A percentile compares a stretch with the other conserved stretches of the same genome.
Evolutionary conservation across 1,140 invertebrate genomes (phyloP).

Genomic region (Anastrepha ludens): DNA sequence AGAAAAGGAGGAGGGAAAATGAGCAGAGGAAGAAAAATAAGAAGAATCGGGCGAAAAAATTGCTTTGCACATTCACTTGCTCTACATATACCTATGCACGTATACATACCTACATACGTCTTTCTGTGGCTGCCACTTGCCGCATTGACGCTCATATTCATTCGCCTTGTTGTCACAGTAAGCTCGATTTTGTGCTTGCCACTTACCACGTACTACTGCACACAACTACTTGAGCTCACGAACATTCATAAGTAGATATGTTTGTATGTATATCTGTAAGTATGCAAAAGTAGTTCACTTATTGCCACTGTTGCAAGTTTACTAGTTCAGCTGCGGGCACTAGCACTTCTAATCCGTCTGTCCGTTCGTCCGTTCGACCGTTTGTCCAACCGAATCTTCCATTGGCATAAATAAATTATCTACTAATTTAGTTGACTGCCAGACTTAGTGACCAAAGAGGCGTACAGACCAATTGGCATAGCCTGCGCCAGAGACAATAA

Average conservation of each 20-base stretch:
- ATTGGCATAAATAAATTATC: slow-evolving; percentile 16
- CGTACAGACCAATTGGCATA: not conserved
- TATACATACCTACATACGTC: too few relatives aligned
- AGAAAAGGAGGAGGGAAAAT: too few relatives aligned
- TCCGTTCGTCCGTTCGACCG: not conserved
- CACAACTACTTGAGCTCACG: too few relatives aligned
- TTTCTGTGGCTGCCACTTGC: too few relatives aligned
- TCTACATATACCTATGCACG: too few relatives aligned
- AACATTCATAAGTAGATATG: not conserved
- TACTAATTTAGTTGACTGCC: slow-evolving; percentile 23
- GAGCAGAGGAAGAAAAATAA: too few relatives aligned
- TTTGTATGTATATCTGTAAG: not conserved
- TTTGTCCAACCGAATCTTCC: not conserved
- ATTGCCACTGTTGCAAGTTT: not conserved
- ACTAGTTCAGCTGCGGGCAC: not conserved
- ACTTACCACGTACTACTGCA: too few relatives aligned
- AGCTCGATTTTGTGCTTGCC: too few relatives aligned
- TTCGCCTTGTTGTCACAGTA: too few relatives aligned
- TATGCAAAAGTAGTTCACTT: not conserved
- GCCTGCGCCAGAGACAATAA: not conserved
- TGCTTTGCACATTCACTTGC: too few relatives aligned
- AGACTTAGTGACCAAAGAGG: not conserved
- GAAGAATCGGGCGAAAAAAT: too few relatives aligned
- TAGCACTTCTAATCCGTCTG: not conserved
- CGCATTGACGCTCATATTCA: too few relatives aligned